Conservation (phyloP, 2,888 invertebrate species). For the Eristalis intricaria region DNA sequence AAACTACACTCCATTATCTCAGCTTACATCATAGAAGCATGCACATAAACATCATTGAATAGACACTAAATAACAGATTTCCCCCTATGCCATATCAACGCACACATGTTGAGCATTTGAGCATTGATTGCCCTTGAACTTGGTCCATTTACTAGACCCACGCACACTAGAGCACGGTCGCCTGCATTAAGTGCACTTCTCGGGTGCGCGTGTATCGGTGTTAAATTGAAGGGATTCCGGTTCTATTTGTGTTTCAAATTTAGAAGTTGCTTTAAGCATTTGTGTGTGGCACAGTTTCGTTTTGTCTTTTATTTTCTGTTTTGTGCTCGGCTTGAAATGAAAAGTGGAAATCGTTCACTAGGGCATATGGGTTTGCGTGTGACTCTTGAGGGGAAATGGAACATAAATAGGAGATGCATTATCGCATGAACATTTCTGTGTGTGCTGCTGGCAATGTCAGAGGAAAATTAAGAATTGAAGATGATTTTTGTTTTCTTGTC, state of each 20-base stretch:
- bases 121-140: conserved; percentile 52
- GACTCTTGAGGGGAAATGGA: background rate
- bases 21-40: background rate
- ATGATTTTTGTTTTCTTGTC: background rate
- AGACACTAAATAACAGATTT: background rate
- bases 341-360: background rate
- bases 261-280: background rate
- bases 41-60: background rate
- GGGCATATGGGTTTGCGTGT: background rate
- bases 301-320: background rate
- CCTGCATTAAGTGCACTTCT: background rate
- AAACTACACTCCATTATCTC: background rate
- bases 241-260: conserved; percentile 23
- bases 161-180: background rate
- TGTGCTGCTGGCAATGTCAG: background rate
- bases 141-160: conserved; percentile 18
- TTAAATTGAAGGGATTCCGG: background rate
- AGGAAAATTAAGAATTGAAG: background rate
- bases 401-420: background rate
- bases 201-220: background rate
- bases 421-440: background rate
- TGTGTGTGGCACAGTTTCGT: background rate
- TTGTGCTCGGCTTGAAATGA: background rate
- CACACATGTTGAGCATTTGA: conserved; percentile 16
- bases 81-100: background rate